These are phyloP conservation scores for Zaprionus ghesquierei DNA, from an alignment of 1,140 invertebrate genomes.

Conservation along the genomic window DNA sequence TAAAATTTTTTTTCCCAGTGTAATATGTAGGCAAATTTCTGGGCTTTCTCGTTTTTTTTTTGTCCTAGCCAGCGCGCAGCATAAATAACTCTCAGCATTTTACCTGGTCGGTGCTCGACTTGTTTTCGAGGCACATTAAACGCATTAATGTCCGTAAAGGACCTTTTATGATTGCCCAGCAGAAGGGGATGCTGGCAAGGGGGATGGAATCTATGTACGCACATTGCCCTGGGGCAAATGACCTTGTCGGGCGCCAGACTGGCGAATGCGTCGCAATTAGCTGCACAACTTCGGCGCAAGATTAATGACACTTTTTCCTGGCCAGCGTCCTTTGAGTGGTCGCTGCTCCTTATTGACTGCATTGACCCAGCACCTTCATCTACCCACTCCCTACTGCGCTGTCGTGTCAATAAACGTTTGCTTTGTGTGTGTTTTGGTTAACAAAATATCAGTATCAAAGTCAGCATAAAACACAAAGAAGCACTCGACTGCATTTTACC, in stretches of 20 bases:
- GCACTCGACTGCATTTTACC: neutral
- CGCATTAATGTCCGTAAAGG: slow-evolving; percentile 56
- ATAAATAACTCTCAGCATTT: slow-evolving; percentile 69
- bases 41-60: slow-evolving; percentile 3
- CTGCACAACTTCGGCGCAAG: slow-evolving; percentile 71
- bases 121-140: slow-evolving; percentile 52
- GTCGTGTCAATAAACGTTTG: slow-evolving; percentile 70
- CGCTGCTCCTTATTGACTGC: slow-evolving; percentile 65
- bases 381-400: neutral
- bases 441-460: neutral
- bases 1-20: slow-evolving; percentile 71
- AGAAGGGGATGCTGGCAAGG: slow-evolving; percentile 6
- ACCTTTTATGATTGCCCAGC: slow-evolving; percentile 49
- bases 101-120: slow-evolving; percentile 43
- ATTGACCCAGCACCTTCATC: neutral
- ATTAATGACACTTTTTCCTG: slow-evolving; percentile 58
- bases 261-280: slow-evolving; percentile 66
- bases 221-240: slow-evolving; percentile 20
- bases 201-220: neutral
- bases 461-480: too few species aligned
- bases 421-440: neutral
- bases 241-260: slow-evolving; percentile 57
- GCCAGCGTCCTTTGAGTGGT: slow-evolving; percentile 47
- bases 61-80: slow-evolving; percentile 31
- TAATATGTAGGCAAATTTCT: slow-evolving; percentile 73